These are phyloP conservation scores for Phenganax stokvisi DNA, from an alignment of 92 coral and sea anemone species.

Conservation along the genomic window DNA sequence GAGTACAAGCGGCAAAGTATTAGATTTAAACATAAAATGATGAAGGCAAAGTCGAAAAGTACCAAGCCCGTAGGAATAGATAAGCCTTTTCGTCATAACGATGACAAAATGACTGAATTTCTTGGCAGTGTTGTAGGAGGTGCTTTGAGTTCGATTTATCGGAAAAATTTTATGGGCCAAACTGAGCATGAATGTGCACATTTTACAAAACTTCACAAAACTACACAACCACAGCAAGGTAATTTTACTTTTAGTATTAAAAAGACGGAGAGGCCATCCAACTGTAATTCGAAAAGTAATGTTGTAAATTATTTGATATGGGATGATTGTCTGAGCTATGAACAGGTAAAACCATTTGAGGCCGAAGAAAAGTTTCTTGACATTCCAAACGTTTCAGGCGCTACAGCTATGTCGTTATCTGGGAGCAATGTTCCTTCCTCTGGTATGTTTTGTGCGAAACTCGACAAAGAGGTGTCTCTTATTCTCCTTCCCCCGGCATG, in stretches of 20 bases:
- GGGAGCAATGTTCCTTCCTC: constrained; percentile 19
- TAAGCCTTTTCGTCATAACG: neutral
- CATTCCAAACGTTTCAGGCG: neutral
- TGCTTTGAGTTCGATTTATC: neutral
- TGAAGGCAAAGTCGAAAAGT: neutral
- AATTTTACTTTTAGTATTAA: neutral
- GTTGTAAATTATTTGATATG: neutral
- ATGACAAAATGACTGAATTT: neutral
- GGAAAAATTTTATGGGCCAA: neutral
- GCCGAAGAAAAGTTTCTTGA: neutral
- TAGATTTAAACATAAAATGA: neutral
- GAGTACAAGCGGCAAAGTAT: neutral
- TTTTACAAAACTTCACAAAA: neutral
- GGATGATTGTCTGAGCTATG: neutral
- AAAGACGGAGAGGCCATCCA: neutral
- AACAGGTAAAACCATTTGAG: too few species aligned
- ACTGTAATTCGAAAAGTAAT: neutral
- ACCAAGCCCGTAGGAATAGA: neutral
- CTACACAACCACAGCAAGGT: neutral
- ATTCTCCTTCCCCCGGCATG: constrained; percentile 6
- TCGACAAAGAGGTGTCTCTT: neutral
- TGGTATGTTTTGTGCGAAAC: constrained; percentile 11
- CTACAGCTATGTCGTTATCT: neutral
- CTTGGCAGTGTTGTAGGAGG: constrained; percentile 3
- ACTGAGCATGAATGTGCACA: neutral